Evolutionary conservation across 2,888 invertebrate genomes (phyloP).

Genomic region (Tupiocoris notatus): DNA sequence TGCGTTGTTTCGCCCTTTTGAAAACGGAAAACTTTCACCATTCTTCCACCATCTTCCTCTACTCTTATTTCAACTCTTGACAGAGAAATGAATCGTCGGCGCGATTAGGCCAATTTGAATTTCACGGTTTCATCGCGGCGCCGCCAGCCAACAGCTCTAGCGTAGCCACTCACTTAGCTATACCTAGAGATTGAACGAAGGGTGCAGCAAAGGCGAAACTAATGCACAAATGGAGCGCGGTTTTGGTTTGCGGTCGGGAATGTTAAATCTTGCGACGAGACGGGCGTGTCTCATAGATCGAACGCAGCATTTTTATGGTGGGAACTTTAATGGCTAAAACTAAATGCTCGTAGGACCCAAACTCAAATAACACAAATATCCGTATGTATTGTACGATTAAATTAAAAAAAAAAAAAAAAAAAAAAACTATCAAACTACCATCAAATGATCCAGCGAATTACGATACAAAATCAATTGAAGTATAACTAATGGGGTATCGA

Average conservation of each 20-base stretch:
- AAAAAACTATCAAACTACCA: too few species aligned
- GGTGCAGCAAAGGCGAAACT: not conserved
- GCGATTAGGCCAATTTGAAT: constrained; percentile 13
- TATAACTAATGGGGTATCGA: too few species aligned
- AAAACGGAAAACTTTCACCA: constrained; percentile 21
- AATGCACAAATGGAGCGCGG: not conserved
- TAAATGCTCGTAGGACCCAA: too few species aligned
- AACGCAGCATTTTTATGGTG: too few species aligned
- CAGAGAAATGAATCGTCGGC: constrained; percentile 15
- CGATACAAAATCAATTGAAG: too few species aligned
- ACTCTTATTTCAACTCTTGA: constrained; percentile 23
- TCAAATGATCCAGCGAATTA: too few species aligned
- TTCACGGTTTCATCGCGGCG: not conserved
- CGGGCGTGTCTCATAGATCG: not conserved
- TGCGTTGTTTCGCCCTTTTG: constrained; percentile 3
- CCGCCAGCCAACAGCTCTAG: not conserved
- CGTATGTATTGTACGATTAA: too few species aligned
- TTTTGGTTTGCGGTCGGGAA: not conserved
- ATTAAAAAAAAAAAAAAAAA: too few species aligned
- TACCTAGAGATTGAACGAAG: not conserved
- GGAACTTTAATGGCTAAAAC: too few species aligned
- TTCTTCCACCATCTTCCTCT: constrained; percentile 7
- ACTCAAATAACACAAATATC: too few species aligned
- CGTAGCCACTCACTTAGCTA: not conserved
- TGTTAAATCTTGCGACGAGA: not conserved